Evolutionary conservation across 2,888 invertebrate genomes (phyloP).

Genomic region (Oscheius sp.): DNA sequence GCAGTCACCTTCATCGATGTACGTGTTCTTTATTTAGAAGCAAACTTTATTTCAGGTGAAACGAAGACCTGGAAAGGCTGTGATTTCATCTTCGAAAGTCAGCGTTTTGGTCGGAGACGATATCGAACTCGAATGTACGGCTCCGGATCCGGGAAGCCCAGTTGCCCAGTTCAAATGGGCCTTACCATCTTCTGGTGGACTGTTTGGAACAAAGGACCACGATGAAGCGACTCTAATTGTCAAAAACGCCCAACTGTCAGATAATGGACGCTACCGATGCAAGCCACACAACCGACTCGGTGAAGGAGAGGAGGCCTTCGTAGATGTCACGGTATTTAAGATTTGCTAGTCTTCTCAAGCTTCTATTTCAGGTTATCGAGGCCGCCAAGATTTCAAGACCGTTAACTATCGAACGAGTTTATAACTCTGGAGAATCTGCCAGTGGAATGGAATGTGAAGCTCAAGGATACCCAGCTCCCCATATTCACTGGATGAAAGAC

Average conservation of each 20-base stretch:
- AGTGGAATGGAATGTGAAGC: conserved; percentile 67
- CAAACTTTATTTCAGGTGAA: conserved; percentile 38
- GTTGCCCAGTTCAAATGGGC: conserved; percentile 69
- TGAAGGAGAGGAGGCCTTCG: conserved; percentile 81
- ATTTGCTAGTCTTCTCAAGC: background rate
- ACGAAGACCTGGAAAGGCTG: conserved; percentile 61
- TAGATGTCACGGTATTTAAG: conserved; percentile 80
- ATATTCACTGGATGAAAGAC: conserved; percentile 66
- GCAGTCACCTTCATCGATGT: conserved; percentile 59
- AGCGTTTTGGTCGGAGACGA: conserved; percentile 85
- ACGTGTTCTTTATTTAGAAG: background rate
- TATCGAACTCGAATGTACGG: conserved; percentile 86
- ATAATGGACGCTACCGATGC: conserved; percentile 89
- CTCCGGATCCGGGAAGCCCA: conserved; percentile 85
- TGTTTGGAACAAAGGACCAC: conserved; percentile 54
- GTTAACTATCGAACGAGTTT: conserved; percentile 57
- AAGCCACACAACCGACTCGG: conserved; percentile 88
- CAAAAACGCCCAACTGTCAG: conserved; percentile 84
- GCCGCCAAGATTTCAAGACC: conserved; percentile 64
- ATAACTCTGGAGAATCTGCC: conserved; percentile 55
- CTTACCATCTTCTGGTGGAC: conserved; percentile 49
- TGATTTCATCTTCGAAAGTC: conserved; percentile 73
- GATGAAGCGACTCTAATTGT: conserved; percentile 44
- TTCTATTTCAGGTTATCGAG: conserved; percentile 58
- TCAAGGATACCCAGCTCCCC: conserved; percentile 66